Percentiles rank a stretch among this genome's conserved stretches.
phyloP scores from a whole-genome alignment of 2,113 vertebrate genomes.

The Antennarius striatus region DNA sequence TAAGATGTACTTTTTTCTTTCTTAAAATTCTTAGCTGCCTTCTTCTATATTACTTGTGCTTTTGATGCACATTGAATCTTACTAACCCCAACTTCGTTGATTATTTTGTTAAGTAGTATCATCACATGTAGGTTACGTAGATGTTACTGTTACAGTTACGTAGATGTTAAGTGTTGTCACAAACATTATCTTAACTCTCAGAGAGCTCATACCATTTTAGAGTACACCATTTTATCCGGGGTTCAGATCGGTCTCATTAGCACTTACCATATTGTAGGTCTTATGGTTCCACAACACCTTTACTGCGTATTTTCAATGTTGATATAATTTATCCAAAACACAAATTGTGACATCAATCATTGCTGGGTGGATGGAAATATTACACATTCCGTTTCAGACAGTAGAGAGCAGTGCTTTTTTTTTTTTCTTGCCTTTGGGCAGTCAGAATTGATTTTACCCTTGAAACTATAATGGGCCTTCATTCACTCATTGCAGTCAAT shows the following conservation, averaged over 20 bases:
- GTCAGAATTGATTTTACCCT: constrained; percentile 49
- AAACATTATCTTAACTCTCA: constrained; percentile 4
- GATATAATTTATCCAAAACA: constrained; percentile 13
- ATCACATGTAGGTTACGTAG: background rate
- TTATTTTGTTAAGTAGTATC: background rate
- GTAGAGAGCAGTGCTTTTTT: constrained; percentile 5
- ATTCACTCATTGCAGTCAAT: constrained; percentile 52
- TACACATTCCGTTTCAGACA: constrained; percentile 3
- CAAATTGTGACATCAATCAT: constrained; percentile 19
- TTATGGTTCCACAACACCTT: no score
- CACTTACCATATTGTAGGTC: no score
- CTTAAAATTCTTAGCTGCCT: background rate
- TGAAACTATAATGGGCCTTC: constrained; percentile 34
- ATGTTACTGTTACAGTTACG: background rate
- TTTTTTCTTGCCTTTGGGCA: constrained; percentile 26
- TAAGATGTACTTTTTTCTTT: constrained; percentile 24
- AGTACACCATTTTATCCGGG: background rate
- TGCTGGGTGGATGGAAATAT: background rate
- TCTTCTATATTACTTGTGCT: background rate
- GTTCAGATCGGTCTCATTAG: background rate
- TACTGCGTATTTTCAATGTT: no score
- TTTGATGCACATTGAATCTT: no score
- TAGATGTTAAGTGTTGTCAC: background rate
- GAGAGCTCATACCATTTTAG: background rate
- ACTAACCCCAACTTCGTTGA: background rate